phyloP scores from a whole-genome alignment of 2,113 vertebrate species.

The human region DNA sequence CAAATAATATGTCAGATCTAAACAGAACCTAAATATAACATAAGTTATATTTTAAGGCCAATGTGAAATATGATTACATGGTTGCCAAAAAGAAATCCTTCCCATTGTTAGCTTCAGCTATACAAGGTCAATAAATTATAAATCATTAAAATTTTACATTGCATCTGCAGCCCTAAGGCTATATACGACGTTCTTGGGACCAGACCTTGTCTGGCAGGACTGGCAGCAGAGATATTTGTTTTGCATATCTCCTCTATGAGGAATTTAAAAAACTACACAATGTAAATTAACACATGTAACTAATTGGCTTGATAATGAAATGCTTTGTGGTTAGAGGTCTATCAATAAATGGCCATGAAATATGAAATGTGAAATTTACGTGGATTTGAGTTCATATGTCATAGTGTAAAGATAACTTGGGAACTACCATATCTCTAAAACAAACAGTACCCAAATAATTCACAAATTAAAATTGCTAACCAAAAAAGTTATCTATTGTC shows the following conservation, averaged over 20 bases:
- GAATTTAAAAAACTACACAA: not conserved
- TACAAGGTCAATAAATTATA: not conserved
- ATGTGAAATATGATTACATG: not conserved
- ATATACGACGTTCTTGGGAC: not conserved
- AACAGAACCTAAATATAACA: not conserved
- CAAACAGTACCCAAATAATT: constrained; percentile 36
- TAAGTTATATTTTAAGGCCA: not conserved
- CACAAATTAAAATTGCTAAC: constrained; percentile 28
- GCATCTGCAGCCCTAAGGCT: not conserved
- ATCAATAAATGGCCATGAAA: constrained; percentile 12
- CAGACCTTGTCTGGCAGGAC: not conserved
- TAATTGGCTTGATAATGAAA: constrained; percentile 37
- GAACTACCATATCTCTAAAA: not conserved
- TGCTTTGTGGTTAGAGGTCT: constrained; percentile 22
- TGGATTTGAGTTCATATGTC: not conserved
- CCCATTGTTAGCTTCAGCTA: not conserved
- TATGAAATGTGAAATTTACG: not conserved
- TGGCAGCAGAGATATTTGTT: not conserved
- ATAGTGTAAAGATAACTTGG: not conserved
- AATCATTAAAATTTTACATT: not conserved
- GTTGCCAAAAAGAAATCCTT: not conserved
- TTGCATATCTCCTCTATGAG: not conserved
- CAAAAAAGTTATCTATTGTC: constrained; percentile 12
- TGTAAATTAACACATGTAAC: constrained; percentile 10
- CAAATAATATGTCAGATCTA: not conserved